Evolutionary conservation across 2,888 invertebrate species (phyloP).

Genomic region (Invenusta paracnida): DNA sequence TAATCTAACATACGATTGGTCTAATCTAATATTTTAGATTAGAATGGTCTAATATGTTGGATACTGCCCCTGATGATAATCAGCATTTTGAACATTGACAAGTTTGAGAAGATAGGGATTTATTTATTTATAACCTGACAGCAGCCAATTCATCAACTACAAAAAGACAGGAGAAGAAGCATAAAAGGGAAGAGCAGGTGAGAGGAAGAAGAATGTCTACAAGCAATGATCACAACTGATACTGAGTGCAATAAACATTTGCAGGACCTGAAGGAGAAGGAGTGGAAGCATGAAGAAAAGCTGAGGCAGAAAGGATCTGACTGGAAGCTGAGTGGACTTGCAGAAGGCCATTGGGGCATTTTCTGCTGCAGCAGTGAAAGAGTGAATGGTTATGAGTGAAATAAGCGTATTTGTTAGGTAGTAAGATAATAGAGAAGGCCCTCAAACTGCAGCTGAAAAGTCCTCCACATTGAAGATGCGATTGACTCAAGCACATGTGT

Average conservation of each 20-base stretch:
- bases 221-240: conserved; percentile 8
- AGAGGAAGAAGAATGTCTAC: conserved; percentile 7
- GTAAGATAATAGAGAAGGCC: background rate
- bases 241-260: background rate
- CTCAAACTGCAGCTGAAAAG: background rate
- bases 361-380: background rate
- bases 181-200: background rate
- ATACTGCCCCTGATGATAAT: background rate
- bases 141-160: too few relatives aligned
- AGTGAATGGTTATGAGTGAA: background rate
- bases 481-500: background rate
- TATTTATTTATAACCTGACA: too few relatives aligned
- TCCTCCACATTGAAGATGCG: background rate
- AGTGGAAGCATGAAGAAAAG: background rate
- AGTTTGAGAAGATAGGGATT: too few relatives aligned
- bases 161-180: too few relatives aligned
- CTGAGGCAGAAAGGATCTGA: background rate
- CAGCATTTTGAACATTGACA: too few relatives aligned
- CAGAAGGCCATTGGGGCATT: background rate
- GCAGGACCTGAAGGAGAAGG: background rate
- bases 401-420: background rate
- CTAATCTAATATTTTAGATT: background rate
- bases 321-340: background rate
- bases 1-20: background rate
- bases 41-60: background rate